These are phyloP conservation scores for Caradrina clavipalpis DNA, from an alignment of 2,888 invertebrate genomes.

Conservation along the genomic window DNA sequence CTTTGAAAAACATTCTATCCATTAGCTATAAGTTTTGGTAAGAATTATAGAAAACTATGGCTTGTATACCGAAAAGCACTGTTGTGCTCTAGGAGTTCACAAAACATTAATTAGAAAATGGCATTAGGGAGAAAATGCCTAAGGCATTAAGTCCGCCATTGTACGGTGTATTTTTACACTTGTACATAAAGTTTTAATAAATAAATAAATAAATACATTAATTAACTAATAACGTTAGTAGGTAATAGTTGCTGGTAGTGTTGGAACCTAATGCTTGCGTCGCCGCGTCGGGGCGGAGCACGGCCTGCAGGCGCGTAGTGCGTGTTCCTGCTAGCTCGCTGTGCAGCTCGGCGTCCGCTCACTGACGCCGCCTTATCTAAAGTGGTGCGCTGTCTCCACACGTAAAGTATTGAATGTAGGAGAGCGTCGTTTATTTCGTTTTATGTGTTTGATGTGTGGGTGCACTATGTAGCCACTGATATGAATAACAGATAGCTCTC, in stretches of 20 bases:
- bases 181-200: no score
- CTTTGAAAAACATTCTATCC: neutral
- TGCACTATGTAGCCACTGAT: conserved; percentile 42
- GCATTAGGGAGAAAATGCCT: no score
- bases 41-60: no score
- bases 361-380: conserved; percentile 32
- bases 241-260: neutral
- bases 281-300: no score
- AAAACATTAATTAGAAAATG: no score
- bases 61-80: neutral
- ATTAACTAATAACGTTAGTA: neutral
- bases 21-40: neutral
- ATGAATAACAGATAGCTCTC: conserved; percentile 55
- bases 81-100: neutral
- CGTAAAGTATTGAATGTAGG: conserved; percentile 5
- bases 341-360: neutral
- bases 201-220: no score
- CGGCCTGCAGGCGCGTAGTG: no score
- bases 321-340: neutral
- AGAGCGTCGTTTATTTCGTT: conserved; percentile 41
- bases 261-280: neutral
- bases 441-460: conserved; percentile 39
- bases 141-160: no score
- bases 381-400: conserved; percentile 23
- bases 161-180: no score